These are phyloP conservation scores for Cairina moschata DNA, from an alignment of 2,113 vertebrate genomes.

Conservation along the genomic window DNA sequence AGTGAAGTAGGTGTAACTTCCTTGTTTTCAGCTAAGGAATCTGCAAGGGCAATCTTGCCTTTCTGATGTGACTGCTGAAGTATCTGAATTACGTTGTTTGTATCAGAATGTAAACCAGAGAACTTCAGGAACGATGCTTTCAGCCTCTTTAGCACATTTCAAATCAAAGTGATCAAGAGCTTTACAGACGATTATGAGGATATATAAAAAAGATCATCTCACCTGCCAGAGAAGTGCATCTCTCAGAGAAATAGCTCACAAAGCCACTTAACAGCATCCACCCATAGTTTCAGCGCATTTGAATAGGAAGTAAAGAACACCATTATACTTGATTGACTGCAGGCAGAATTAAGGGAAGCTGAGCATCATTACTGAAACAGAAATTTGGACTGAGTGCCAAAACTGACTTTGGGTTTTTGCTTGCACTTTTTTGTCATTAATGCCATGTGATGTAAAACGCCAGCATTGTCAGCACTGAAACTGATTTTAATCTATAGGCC, in stretches of 20 bases:
- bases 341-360: neutral
- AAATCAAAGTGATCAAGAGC: neutral
- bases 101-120: no score
- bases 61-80: fast-evolving
- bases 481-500: neutral
- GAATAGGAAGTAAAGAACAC: neutral
- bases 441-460: neutral
- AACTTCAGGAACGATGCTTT: neutral
- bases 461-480: neutral
- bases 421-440: neutral
- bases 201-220: neutral
- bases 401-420: neutral
- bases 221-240: neutral
- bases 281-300: neutral
- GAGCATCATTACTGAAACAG: neutral
- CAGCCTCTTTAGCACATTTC: neutral
- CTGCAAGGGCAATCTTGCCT: neutral
- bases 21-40: neutral
- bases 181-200: neutral
- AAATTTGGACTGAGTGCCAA: neutral
- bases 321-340: neutral
- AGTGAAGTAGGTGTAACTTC: neutral
- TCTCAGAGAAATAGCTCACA: neutral
- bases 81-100: neutral
- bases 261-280: neutral